Percentiles rank a stretch among this genome's conserved stretches.
phyloP scores from a whole-genome alignment of 2,888 invertebrate genomes.

The Cheilosia variabilis region DNA sequence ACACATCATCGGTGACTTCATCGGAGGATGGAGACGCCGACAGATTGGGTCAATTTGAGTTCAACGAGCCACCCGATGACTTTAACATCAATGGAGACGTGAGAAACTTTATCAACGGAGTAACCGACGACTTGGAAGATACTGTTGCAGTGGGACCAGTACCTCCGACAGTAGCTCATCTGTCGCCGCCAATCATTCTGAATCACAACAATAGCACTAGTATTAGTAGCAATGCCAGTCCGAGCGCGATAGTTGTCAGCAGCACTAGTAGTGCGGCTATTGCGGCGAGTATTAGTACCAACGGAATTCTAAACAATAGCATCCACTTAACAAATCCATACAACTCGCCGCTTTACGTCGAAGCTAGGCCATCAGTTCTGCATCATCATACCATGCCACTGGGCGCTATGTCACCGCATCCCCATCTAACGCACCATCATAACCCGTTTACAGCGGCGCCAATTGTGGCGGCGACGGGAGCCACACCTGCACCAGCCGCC shows the following conservation, averaged over 20 bases:
- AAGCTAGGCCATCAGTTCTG: constrained; percentile 28
- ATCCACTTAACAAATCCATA: constrained; percentile 59
- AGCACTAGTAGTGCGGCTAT: constrained; percentile 32
- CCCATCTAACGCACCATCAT: constrained; percentile 35
- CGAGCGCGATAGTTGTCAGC: constrained; percentile 53
- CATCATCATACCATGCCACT: constrained; percentile 37
- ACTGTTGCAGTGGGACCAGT: constrained; percentile 22
- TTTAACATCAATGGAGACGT: constrained; percentile 82
- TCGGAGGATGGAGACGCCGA: constrained; percentile 79
- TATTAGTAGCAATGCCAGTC: constrained; percentile 53
- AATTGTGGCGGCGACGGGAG: background rate
- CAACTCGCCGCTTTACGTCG: constrained; percentile 51
- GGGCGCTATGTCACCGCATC: constrained; percentile 45
- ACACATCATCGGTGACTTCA: constrained; percentile 78
- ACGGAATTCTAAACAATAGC: constrained; percentile 59
- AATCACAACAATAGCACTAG: constrained; percentile 52
- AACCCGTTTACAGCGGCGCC: constrained; percentile 11
- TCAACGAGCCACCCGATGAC: constrained; percentile 80
- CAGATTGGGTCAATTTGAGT: constrained; percentile 81
- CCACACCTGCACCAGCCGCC: constrained; percentile 22
- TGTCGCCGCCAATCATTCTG: constrained; percentile 32
- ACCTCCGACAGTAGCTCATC: constrained; percentile 39
- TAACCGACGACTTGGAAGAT: constrained; percentile 80
- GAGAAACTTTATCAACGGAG: constrained; percentile 82
- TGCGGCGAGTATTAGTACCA: constrained; percentile 19